A percentile compares a stretch with the other conserved stretches of the same genome.
Evolutionary conservation across 2,113 vertebrate species (phyloP).

Genomic region (Tauraco erythrolophus): DNA sequence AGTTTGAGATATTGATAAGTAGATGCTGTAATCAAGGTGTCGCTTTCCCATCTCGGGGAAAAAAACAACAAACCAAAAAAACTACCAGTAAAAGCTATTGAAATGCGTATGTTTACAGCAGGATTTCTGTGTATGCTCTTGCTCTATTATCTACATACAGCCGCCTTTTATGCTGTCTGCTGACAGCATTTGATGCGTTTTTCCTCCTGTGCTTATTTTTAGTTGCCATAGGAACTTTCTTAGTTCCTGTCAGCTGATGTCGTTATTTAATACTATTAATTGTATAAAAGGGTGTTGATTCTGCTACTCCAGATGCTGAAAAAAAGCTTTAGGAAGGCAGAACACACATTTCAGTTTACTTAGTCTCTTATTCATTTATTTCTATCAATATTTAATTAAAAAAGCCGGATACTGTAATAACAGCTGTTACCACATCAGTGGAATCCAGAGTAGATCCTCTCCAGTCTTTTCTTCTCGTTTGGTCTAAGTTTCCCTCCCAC

Average conservation of each 20-base stretch:
- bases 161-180: neutral
- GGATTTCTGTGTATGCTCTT: neutral
- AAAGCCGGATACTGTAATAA: neutral
- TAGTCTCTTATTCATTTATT: slow-evolving; percentile 18
- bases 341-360: slow-evolving; percentile 15
- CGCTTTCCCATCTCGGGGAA: rapidly evolving
- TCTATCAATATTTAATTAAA: slow-evolving; percentile 32
- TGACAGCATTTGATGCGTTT: slow-evolving; percentile 30
- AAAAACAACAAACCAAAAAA: neutral
- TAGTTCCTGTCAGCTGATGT: slow-evolving; percentile 67
- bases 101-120: neutral
- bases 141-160: neutral
- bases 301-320: neutral
- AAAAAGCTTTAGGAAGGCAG: slow-evolving; percentile 4
- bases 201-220: slow-evolving; percentile 63
- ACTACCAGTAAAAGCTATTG: neutral
- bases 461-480: neutral
- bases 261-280: slow-evolving; percentile 53
- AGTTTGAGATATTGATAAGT: neutral
- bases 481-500: slow-evolving; percentile 20
- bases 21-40: neutral
- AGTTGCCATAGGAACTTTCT: slow-evolving; percentile 74
- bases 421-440: slow-evolving; percentile 15
- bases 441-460: neutral
- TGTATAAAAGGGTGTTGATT: slow-evolving; percentile 40